Base-by-base conservation (phyloP, 2,888 invertebrate genomes). In the Papilio demoleus region DNA sequence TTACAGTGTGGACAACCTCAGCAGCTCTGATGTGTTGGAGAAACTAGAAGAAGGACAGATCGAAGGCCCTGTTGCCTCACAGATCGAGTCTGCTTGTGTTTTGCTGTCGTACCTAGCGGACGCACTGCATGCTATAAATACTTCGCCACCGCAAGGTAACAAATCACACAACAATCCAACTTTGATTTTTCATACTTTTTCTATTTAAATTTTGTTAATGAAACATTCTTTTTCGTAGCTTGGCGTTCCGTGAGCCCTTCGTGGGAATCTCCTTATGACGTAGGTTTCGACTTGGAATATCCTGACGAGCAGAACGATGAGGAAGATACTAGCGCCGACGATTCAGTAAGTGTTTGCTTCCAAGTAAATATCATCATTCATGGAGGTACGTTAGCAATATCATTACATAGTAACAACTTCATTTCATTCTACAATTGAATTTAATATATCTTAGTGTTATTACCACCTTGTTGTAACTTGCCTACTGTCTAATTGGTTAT, bases 281-380 rank as follows among this genome's bases (percentile, higher is more conserved):
- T 95, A 27, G 96, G 96, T 70, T 93, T 96, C 67, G 97, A 98
- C 74, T 94, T 96, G 24, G 97, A 97, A 77, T 96, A 97, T 93
- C 95, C 96, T 12, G 98, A 98, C 71, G 98, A 98, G 76, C 93
- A 96, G 62, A 95, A 96, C 77, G 98, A 97, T 66, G 98, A 98
- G 68, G 98, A 98, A 42, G 98, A 99, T 75, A 98, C 98, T 63
- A 97, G 97, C 31, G 95, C 96, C 19, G 97, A 98, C 79, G 98
- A 99, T 86, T 97, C 97, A n/a, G 93, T 93, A 80, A 85, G 91
- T 82, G 22, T 64, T 47, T 3, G 8, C 19, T 34, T 38, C n/a
- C n/a, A 14, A 12, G 34, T 64, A 40, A 34, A 17, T n/a, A n/a
- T 31, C 31, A 31, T 31, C 53, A 22, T 56, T 1, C 4, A 11